These are phyloP conservation scores for Cyprinodon diabolis DNA, from an alignment of 2,797 vertebrate genomes.

Conservation along the genomic window DNA sequence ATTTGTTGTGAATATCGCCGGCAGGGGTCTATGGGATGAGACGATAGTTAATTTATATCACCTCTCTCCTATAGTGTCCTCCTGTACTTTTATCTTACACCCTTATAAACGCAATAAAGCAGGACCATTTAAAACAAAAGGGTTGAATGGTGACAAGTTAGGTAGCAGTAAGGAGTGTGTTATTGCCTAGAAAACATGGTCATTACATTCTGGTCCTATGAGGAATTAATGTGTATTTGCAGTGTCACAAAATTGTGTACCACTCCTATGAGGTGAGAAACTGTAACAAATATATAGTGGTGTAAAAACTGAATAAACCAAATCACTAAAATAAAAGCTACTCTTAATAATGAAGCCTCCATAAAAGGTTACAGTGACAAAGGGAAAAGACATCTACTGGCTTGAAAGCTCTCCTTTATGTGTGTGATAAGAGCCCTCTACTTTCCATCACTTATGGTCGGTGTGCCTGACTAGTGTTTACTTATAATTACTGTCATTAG, in stretches of 20 bases:
- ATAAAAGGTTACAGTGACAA: conserved; percentile 24
- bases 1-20: conserved; percentile 46
- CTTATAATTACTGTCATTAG: conserved; percentile 47
- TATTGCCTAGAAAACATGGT: conserved; percentile 45
- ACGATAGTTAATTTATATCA: conserved; percentile 34
- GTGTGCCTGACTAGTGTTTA: conserved; percentile 21
- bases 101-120: conserved; percentile 33
- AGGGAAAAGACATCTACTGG: conserved; percentile 16
- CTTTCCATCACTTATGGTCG: conserved; percentile 24
- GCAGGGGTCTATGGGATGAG: conserved; percentile 43
- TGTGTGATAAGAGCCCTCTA: conserved; percentile 11
- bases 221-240: neutral
- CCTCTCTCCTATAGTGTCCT: conserved; percentile 18
- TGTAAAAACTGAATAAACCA: conserved; percentile 56
- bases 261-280: conserved; percentile 27
- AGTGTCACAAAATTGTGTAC: neutral
- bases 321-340: conserved; percentile 28
- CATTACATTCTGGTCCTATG: neutral
- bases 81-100: conserved; percentile 1
- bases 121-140: conserved; percentile 43
- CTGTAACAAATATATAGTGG: conserved; percentile 49
- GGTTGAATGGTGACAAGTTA: conserved; percentile 33
- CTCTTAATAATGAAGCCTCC: conserved; percentile 22
- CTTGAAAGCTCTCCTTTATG: conserved; percentile 14
- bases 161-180: conserved; percentile 46